These are phyloP conservation scores for Leucophenga varia DNA, from an alignment of 1,140 invertebrate genomes.

Conservation along the genomic window DNA sequence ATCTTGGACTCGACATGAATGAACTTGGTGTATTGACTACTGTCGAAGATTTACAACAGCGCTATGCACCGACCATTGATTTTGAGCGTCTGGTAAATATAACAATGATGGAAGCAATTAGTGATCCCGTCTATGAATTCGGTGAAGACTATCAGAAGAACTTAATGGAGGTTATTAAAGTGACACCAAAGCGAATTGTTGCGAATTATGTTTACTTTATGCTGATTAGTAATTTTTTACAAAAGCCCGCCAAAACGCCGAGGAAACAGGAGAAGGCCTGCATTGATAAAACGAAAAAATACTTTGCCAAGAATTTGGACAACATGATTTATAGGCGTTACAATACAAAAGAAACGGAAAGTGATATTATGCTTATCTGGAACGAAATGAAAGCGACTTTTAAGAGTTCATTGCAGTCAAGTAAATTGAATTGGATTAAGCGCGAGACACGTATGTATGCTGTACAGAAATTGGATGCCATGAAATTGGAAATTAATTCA, in stretches of 20 bases:
- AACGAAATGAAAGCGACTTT: conserved; percentile 32
- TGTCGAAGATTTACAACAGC: conserved; percentile 20
- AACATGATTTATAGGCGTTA: conserved; percentile 40
- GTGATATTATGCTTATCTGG: conserved; percentile 37
- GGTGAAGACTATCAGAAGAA: conserved; percentile 28
- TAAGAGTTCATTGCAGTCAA: conserved; percentile 19
- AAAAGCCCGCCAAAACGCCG: conserved; percentile 4
- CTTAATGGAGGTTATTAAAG: conserved; percentile 18
- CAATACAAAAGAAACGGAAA: conserved; percentile 25
- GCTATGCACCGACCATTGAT: conserved; percentile 22
- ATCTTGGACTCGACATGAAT: conserved; percentile 13
- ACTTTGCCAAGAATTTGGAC: conserved; percentile 39
- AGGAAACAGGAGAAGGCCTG: conserved; percentile 13
- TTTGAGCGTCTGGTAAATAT: conserved; percentile 22
- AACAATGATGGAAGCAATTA: conserved; percentile 17
- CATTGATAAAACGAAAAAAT: conserved; percentile 23
- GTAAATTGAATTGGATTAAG: conserved; percentile 26
- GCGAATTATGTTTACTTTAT: conserved; percentile 43
- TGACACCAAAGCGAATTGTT: conserved; percentile 22
- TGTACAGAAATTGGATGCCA: conserved; percentile 33
- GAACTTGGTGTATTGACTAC: conserved; percentile 18
- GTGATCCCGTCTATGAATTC: conserved; percentile 29
- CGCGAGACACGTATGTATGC: conserved; percentile 24
- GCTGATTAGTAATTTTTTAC: conserved; percentile 24
- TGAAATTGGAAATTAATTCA: conserved; percentile 35